A percentile compares a stretch with the other conserved stretches of the same genome.
phyloP scores from a whole-genome alignment of 2,797 vertebrate species.

The Acanthiza pusilla region DNA sequence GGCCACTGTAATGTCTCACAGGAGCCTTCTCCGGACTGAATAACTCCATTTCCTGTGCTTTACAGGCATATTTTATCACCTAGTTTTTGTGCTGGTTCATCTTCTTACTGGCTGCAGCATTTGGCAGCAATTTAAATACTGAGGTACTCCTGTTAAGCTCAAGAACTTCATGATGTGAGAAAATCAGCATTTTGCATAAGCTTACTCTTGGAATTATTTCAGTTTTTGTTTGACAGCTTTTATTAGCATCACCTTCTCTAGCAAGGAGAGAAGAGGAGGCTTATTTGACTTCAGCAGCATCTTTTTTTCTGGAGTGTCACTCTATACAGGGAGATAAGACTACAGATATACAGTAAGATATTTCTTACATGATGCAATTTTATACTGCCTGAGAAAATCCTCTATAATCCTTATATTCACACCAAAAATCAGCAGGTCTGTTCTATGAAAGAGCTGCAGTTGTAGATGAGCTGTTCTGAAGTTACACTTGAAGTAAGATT shows the following conservation, averaged over 20 bases:
- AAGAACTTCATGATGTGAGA: background rate
- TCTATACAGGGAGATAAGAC: background rate
- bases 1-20: background rate
- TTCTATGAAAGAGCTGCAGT: background rate
- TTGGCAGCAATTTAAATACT: background rate
- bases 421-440: background rate
- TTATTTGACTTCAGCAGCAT: background rate
- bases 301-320: background rate
- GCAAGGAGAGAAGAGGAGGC: background rate
- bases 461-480: background rate
- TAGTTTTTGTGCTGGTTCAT: background rate
- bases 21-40: background rate
- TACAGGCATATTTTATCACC: background rate
- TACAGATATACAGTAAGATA: background rate
- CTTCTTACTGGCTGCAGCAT: background rate
- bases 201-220: background rate
- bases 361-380: background rate
- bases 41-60: background rate
- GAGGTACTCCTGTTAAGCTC: background rate
- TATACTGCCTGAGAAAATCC: background rate
- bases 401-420: background rate
- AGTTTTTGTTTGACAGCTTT: background rate
- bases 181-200: background rate
- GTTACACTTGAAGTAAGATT: background rate
- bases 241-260: background rate